These are phyloP conservation scores for Hipposideros armiger DNA, from an alignment of 2,113 vertebrate species.

Conservation along the genomic window DNA sequence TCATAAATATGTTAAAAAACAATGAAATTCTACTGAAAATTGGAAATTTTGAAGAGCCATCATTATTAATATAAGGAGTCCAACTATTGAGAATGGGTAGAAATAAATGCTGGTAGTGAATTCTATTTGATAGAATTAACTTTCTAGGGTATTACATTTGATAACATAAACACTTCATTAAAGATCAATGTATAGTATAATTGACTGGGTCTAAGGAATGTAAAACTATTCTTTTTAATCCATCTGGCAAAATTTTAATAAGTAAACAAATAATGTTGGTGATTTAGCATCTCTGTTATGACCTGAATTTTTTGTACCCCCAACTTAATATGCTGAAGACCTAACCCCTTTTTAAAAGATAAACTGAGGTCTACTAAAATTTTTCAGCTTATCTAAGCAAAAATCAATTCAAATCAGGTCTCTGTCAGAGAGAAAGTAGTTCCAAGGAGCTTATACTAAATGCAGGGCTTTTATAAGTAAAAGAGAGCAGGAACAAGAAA, in stretches of 20 bases:
- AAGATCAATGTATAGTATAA: background rate
- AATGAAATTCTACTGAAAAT: background rate
- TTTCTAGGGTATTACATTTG: background rate
- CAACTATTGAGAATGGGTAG: background rate
- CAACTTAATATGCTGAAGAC: background rate
- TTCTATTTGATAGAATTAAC: background rate
- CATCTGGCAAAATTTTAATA: background rate
- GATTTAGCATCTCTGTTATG: background rate
- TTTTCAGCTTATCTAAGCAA: background rate
- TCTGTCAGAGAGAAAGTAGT: background rate
- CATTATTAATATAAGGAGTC: background rate
- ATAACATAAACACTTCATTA: background rate
- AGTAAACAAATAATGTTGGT: background rate
- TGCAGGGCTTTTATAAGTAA: background rate
- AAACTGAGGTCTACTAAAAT: background rate
- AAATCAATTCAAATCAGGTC: background rate
- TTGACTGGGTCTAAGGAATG: background rate
- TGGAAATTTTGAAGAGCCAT: background rate
- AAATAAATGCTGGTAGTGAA: background rate
- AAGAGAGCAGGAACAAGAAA: background rate
- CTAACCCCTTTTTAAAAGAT: background rate
- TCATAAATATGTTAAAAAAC: background rate
- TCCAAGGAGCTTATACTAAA: background rate
- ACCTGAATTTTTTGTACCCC: background rate
- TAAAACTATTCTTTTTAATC: background rate